Base-by-base conservation (phyloP, 2,888 invertebrate genomes). In the Patella ulyssiponensis region DNA sequence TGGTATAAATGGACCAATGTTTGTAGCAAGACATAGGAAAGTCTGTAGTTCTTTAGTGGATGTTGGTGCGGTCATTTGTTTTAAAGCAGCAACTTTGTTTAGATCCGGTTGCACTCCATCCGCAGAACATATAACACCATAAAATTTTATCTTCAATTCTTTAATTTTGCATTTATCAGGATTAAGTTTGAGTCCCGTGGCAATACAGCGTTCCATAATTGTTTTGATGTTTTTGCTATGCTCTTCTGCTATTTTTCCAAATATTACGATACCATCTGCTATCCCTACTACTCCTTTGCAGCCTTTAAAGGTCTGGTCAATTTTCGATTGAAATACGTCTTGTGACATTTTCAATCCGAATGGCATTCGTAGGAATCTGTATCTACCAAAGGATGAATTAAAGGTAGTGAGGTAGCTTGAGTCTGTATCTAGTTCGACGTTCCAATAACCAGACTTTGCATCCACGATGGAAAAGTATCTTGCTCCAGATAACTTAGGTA, bases 391-490 rank as follows among this genome's bases (percentile, higher is more conserved):
- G n/a, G 56, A 17, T 17, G 17, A 17, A n/a, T 56, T 56, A n/a
- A 56, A 56, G 15, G 56, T 56, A 17, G 56, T 56, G 7, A 69
- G 44, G 27, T 27, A 27, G 14, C 69, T 15, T 73, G 64, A 56
- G 73, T 74, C 23, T 80, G 3, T 56, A n/a, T 56, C 56, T 56
- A 56, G 71, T 15, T 69, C n/a, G 0, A 82, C 69, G 33, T 69
- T 72, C 81, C 82, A 81, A 54, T 78, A 82, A 14, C 81, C 82
- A 56, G 71, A 33, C 76, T 79, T 79, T 12, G 80, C 80, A 56
- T 79, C 80, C 4, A 78, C 56, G n/a, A 77, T 82, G 56, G 69
- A 53, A 52, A 81, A 81, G 58, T 74, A 71, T 23, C 14, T 74
- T 11, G 79, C 75, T 15, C 71, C 76, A 53, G 74, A 72, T 15